phyloP scores from a whole-genome alignment of 2,797 vertebrate genomes.

The Enteromius trimaculatus region DNA sequence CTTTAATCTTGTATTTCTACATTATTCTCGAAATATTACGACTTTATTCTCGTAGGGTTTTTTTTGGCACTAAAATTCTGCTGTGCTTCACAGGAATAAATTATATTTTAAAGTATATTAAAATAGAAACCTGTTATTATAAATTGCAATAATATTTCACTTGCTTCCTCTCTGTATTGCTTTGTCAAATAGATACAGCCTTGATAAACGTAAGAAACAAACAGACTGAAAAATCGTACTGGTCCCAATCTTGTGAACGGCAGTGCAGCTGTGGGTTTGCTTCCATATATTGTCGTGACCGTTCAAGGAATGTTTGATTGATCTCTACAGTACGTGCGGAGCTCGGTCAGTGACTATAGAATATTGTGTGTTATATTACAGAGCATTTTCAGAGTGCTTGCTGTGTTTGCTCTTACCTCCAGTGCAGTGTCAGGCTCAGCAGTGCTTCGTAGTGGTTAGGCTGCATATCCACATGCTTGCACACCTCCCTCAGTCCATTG shows the following conservation, averaged over 20 bases:
- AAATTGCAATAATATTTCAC: too few species aligned
- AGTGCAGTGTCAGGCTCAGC: constrained; percentile 5
- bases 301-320: constrained; percentile 2
- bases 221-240: too few species aligned
- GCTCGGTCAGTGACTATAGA: not conserved
- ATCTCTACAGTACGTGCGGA: not conserved
- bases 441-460: constrained; percentile 30
- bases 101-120: too few species aligned
- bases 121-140: too few species aligned
- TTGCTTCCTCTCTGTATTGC: too few species aligned
- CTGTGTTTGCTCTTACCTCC: constrained; percentile 41
- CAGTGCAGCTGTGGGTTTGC: not conserved
- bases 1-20: too few species aligned
- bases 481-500: constrained; percentile 39
- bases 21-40: too few species aligned
- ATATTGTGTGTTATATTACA: not conserved
- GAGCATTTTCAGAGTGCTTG: constrained; percentile 47
- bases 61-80: too few species aligned
- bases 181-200: too few species aligned
- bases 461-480: constrained; percentile 48
- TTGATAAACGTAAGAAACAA: not conserved
- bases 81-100: too few species aligned
- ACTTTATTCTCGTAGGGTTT: too few species aligned
- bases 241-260: too few species aligned
- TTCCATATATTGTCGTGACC: not conserved